Evolutionary conservation across 2,113 vertebrate genomes (phyloP), one percentile per base, ranked within the genome.

Genomic region (Mormyrus iriodes): DNA sequence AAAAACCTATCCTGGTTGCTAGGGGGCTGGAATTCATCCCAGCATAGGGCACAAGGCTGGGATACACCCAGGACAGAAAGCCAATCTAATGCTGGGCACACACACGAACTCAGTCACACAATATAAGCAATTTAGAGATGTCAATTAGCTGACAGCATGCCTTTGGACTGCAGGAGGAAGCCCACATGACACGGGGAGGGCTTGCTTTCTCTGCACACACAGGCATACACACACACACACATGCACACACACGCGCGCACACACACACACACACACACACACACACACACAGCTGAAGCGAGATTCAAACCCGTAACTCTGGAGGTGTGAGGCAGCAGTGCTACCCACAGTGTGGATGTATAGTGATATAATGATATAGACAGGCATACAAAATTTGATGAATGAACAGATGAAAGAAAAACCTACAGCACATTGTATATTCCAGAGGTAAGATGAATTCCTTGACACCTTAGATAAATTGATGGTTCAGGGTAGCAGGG

Each of bases 381-480:
- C 73, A 79, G 35, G 73, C 73, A 79, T 79, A 39, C 39, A 17
- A 79, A 79, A 79, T 35, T 79, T 42, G 73, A 79, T 79, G 73
- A 79, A 79, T 79, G 73, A 79, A 79, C 35, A 42, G 73, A 79
- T 42, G 73, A 42, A 79, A 35, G 31, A 42, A 79, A 39, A 69
- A 79, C 13, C 73, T 79, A 42, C 73, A 79, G 73, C 73, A 79
- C 73, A 79, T 42, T 42, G 35, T 79, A 79, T 79, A 79, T 79
- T 79, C 73, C n/a, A 42, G 73, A 79, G 73, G 35, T 79, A 42
- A 35, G 73, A 79, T 42, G 73, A 79, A 79, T 79, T 79, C 73
- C 73, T 79, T 42, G 35, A 79, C 73, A 79, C 73, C 73, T 35
- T 79, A 79, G 73, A 79, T 79, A 79, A 79, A 79, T 79, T 35